Base-by-base conservation (phyloP, 2,113 vertebrate genomes). In the Cnemophilus loriae region DNA sequence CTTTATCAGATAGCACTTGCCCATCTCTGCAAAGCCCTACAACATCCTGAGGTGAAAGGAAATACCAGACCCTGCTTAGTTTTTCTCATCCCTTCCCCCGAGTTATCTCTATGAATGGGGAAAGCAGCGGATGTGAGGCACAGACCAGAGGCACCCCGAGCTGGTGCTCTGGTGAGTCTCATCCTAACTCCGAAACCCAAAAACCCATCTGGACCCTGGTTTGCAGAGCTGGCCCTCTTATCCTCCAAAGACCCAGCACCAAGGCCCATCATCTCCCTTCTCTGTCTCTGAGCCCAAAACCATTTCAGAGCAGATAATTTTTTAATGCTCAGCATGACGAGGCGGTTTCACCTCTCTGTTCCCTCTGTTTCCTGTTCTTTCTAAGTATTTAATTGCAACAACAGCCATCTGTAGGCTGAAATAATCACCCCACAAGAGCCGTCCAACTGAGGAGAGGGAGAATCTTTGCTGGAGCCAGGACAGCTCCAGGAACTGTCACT, bases 61-160 rank as follows among this genome's bases (percentile, higher is more conserved):
- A 84, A 70, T 24, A 59, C 23, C 37, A 61, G 16, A 3, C 9
- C 10, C 20, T 41, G 13, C 57, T 46, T 21, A 5, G 9, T 53
- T 77, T 65, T 49, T 24, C 50, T 74, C 28, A 19, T 18, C 30
- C 19, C 13, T 84, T 88, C 7, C n/a, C 37, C 18, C 16, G 13
- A 57, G 6, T 28, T 3, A 2, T 27, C 69, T 42, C 16, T 44
- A 23, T n/a, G 55, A 37, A 67, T 0, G 1, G 13, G 30, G 74
- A 55, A 46, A 80, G 59, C 46, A 61, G 42, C 46, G 57, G 39
- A 78, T 27, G 4, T 3, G 69, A 87, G 42, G 33, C 39, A 53
- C 1, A 4, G 60, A 63, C 10, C 37, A 78, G 32, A 78, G 49
- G 19, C 3, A 12, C 19, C 56, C 35, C 0, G 0, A 81, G 18